Conservation (phyloP, 2,113 vertebrate genomes). For the Bujurquina vittata region DNA sequence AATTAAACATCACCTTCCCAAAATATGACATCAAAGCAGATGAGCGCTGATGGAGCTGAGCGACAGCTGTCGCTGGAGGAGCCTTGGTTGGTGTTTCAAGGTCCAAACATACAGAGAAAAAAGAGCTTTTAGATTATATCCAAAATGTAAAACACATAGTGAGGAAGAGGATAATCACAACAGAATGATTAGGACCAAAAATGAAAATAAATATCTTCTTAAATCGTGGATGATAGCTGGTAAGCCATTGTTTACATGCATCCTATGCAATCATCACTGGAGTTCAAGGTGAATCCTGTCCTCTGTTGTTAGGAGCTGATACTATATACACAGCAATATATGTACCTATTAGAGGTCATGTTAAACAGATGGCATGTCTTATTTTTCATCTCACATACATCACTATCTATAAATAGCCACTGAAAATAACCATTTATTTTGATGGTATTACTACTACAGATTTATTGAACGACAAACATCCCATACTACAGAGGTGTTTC, state of each 20-base stretch:
- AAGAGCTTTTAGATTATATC: background rate
- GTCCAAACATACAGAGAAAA: background rate
- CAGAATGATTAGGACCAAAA: background rate
- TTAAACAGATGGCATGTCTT: background rate
- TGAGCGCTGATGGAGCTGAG: background rate
- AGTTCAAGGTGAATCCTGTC: background rate
- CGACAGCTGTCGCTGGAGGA: background rate
- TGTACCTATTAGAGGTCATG: background rate
- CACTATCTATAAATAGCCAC: background rate
- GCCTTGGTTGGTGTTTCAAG: background rate
- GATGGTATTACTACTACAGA: rapidly evolving
- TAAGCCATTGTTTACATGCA: background rate
- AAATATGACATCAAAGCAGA: background rate
- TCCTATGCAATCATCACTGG: background rate
- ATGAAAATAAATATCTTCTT: background rate
- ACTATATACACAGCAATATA: background rate
- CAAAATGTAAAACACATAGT: background rate
- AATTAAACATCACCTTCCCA: background rate
- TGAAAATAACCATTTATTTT: background rate
- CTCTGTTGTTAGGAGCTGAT: background rate
- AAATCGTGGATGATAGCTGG: background rate
- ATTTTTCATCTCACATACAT: background rate
- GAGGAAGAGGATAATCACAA: background rate
- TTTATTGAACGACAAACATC: background rate
- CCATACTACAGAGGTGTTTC: background rate